phyloP scores from a whole-genome alignment of 2,113 vertebrate species.

The Anhinga rufa region DNA sequence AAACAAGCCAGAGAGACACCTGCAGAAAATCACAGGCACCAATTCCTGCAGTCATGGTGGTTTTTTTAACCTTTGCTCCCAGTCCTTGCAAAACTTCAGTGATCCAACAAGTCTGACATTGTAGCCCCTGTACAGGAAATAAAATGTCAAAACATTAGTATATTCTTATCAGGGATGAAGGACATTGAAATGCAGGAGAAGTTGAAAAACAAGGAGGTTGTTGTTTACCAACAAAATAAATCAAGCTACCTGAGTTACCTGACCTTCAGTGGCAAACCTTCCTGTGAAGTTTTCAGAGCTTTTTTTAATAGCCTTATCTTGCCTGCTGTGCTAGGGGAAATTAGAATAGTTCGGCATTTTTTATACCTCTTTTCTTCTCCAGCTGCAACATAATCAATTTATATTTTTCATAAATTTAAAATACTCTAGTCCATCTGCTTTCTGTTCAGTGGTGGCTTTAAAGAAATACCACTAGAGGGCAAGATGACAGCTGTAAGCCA shows the following conservation, averaged over 20 bases:
- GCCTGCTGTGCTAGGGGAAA: background rate
- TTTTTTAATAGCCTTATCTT: background rate
- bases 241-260: background rate
- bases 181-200: background rate
- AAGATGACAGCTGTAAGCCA: background rate
- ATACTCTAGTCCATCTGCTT: background rate
- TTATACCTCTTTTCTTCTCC: background rate
- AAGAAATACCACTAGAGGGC: conserved; percentile 35
- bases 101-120: background rate
- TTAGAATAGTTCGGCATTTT: background rate
- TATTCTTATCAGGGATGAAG: background rate
- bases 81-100: background rate
- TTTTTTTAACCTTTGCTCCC: background rate
- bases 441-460: background rate
- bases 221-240: background rate
- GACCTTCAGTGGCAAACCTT: background rate
- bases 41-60: background rate
- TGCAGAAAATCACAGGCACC: background rate
- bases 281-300: background rate
- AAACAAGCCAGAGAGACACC: background rate
- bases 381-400: background rate
- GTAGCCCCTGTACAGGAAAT: background rate
- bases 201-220: background rate
- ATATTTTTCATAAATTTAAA: background rate
- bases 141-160: background rate